Conservation (phyloP, 2,888 invertebrate genomes). For the Itoplectis maculator region DNA sequence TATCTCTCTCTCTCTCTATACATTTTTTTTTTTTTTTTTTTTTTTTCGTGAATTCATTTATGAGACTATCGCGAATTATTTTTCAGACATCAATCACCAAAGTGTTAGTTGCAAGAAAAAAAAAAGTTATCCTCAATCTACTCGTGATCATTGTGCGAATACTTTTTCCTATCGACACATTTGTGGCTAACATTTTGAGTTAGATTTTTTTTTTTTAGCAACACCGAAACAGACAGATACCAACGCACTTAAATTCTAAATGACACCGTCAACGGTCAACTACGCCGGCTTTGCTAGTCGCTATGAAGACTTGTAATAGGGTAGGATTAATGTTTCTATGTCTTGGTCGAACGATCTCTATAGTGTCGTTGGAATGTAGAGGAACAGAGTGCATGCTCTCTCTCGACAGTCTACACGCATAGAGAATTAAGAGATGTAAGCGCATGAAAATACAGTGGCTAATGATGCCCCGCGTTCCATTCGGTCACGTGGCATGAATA, state of each 20-base stretch:
- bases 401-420: constrained; percentile 66
- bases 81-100: too few relatives aligned
- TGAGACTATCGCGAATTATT: too few relatives aligned
- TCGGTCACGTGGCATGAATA: constrained; percentile 21
- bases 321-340: constrained; percentile 19
- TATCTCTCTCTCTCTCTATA: constrained; percentile 12
- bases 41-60: not conserved
- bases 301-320: constrained; percentile 13
- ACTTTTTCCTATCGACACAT: not conserved
- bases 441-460: constrained; percentile 48
- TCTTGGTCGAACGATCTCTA: constrained; percentile 27
- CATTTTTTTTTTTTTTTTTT: constrained; percentile 9
- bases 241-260: constrained; percentile 16
- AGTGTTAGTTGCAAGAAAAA: too few relatives aligned
- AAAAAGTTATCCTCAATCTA: too few relatives aligned
- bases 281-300: constrained; percentile 15
- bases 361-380: constrained; percentile 36
- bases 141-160: too few relatives aligned
- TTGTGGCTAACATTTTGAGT: not conserved
- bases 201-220: not conserved
- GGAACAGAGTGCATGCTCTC: constrained; percentile 71
- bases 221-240: constrained; percentile 13
- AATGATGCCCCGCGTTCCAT: constrained; percentile 18
- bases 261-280: not conserved
- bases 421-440: constrained; percentile 59